Conservation (phyloP, 1,140 invertebrate genomes). For the Mamestra configurata region DNA sequence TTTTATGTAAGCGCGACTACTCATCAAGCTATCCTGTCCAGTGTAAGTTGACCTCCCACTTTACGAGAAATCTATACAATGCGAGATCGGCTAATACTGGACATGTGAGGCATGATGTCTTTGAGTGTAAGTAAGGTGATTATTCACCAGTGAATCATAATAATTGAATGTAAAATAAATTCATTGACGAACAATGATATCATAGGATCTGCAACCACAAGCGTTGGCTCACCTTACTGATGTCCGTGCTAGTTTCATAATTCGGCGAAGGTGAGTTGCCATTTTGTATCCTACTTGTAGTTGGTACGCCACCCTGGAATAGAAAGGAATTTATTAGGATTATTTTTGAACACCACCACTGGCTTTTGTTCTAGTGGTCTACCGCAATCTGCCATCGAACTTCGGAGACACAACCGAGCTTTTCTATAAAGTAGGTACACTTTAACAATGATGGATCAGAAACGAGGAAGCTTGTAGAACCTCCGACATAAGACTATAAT, state of each 20-base stretch:
- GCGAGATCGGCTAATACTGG: too few species aligned
- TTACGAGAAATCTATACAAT: too few species aligned
- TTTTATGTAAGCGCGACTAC: too few species aligned
- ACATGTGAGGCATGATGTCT: too few species aligned
- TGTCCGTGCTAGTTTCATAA: slow-evolving; percentile 61
- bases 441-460: neutral
- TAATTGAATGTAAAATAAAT: slow-evolving; percentile 21
- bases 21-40: too few species aligned
- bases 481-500: neutral
- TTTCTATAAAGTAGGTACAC: neutral
- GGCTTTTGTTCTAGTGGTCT: too few species aligned
- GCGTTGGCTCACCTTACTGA: slow-evolving; percentile 61
- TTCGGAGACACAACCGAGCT: neutral
- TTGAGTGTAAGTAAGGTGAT: neutral
- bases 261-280: slow-evolving; percentile 56
- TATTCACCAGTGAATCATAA: neutral
- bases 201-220: neutral
- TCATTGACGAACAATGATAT: slow-evolving; percentile 22
- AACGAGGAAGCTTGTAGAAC: neutral
- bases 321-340: neutral
- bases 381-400: too few species aligned
- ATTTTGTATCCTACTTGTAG: slow-evolving; percentile 52
- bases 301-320: slow-evolving; percentile 55
- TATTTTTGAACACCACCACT: too few species aligned
- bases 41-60: too few species aligned